Percentiles rank a stretch among this genome's conserved stretches.
phyloP scores from a whole-genome alignment of 2,797 vertebrate species.

The Neostethus bicornis region DNA sequence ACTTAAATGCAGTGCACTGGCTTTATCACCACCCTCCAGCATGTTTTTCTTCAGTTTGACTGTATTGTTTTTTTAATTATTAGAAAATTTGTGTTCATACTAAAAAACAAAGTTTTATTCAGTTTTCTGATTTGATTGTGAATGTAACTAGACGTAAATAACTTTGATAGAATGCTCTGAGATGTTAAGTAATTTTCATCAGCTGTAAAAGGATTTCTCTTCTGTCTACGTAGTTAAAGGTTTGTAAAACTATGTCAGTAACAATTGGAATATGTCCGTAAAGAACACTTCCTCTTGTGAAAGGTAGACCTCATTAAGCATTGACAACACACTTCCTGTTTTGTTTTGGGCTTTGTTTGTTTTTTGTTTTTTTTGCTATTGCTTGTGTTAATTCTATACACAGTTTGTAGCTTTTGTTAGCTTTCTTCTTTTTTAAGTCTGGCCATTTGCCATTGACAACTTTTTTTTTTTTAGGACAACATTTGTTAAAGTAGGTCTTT shows the following conservation, averaged over 20 bases:
- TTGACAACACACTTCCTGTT: slow-evolving; percentile 20
- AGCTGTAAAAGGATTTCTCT: not conserved
- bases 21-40: not conserved
- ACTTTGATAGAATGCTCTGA: not conserved
- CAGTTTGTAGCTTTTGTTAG: slow-evolving; percentile 19
- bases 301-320: slow-evolving; percentile 33
- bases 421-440: slow-evolving; percentile 9
- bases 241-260: slow-evolving; percentile 4
- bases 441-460: not conserved
- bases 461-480: slow-evolving; percentile 4
- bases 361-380: slow-evolving; percentile 19
- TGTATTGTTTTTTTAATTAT: not conserved
- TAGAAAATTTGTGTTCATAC: not conserved
- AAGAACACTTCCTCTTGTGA: slow-evolving; percentile 28
- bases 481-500: not conserved
- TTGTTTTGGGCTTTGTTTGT: slow-evolving; percentile 15
- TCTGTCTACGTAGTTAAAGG: not conserved
- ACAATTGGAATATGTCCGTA: slow-evolving; percentile 14
- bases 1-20: not conserved
- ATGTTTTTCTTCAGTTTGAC: not conserved
- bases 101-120: not conserved
- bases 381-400: slow-evolving; percentile 39
- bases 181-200: not conserved
- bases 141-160: too few species aligned
- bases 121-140: not conserved